Base-by-base conservation (phyloP, 2,113 vertebrate species). In the Amazona guildingii region DNA sequence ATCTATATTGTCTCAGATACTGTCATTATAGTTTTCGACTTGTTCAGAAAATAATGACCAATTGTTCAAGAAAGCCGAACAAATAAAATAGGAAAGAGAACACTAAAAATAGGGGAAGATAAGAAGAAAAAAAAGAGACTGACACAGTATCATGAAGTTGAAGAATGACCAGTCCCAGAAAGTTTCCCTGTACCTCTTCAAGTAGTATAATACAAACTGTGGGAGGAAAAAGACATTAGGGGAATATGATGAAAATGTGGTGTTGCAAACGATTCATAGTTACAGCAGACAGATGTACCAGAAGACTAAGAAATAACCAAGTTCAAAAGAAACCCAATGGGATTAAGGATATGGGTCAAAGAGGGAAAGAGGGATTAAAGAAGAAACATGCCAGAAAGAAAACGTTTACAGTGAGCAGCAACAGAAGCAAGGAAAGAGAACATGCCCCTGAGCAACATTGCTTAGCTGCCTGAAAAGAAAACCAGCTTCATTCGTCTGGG, bases 401-500 rank as follows among this genome's bases (percentile, higher is more conserved):
- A 96, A 96, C 93, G 24, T 96, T 97, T 97, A 96, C 97, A 95
- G 94, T 96, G 95, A 97, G 94, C 95, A 96, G 97, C 96, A 96
- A 96, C 97, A 97, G 97, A 97, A 96, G 96, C 94, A 88, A 94
- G 94, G 89, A 93, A 97, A 97, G 92, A 94, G 96, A 96, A 96
- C 97, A 95, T 96, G 96, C 96, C 97, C 96, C 87, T 92, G 93
- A 97, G 93, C 97, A 95, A 96, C 92, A 63, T 0, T 63, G 92
- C 91, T 86, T 84, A 97, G 97, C 95, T 97, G 97, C 95, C 94
- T 97, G 97, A 88, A 97, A 97, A 97, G 97, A 97, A 97, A 97
- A 97, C 97, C 97, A 97, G 97, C 94, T 96, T 97, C 96, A 97
- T 97, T 97, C 97, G 93, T 96, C 97, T 97, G 97, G 96, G 97